A percentile compares a stretch with the other conserved stretches of the same genome.
These are phyloP conservation scores for Stichopus horrens DNA, from an alignment of 53 echinoderm and acorn worm species.

Conservation along the genomic window DNA sequence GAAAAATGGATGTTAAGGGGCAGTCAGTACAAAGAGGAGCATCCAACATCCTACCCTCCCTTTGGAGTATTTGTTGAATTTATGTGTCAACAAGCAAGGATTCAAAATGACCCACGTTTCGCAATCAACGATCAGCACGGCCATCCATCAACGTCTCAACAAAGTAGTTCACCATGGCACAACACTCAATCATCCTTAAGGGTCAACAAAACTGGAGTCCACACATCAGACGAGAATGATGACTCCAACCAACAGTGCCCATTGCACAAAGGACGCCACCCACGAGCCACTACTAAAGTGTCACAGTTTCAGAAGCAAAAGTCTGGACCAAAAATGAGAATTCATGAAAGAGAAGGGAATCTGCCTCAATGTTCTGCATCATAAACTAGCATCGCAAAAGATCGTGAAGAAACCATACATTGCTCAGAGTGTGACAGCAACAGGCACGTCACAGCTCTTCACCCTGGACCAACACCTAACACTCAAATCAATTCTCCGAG, in stretches of 20 bases:
- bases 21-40: slow-evolving; percentile 43
- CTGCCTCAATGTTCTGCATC: neutral
- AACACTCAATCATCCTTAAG: neutral
- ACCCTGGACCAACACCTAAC: neutral
- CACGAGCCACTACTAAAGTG: slow-evolving; percentile 42
- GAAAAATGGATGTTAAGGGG: slow-evolving; percentile 57
- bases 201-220: neutral
- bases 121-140: neutral
- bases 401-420: neutral
- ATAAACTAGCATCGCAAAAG: neutral
- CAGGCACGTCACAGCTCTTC: slow-evolving; percentile 9
- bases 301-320: slow-evolving; percentile 7
- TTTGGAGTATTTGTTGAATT: slow-evolving; percentile 48
- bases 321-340: neutral
- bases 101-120: slow-evolving; percentile 44
- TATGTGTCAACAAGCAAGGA: slow-evolving; percentile 31
- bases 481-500: neutral
- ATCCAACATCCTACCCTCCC: slow-evolving; percentile 43
- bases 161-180: neutral
- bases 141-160: neutral
- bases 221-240: neutral
- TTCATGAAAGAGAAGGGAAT: neutral
- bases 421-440: slow-evolving; percentile 14
- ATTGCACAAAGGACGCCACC: slow-evolving; percentile 52
- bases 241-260: slow-evolving; percentile 41